Percentiles rank a stretch among this genome's conserved stretches.
Conservation (phyloP, 23 tunicate genomes). For the Oikopleura albicans region DNA sequence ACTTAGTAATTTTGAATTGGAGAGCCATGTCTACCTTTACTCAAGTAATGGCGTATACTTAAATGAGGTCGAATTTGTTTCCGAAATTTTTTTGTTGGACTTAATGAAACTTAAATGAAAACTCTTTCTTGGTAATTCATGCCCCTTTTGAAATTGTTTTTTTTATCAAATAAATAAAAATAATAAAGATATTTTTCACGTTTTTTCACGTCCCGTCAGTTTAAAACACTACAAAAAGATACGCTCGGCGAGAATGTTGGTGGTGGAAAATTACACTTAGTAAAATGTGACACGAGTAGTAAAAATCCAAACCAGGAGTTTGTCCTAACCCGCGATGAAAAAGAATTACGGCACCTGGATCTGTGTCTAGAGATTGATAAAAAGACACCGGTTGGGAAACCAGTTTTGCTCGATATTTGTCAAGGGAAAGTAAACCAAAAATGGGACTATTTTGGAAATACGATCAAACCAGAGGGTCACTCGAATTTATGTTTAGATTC, state of each 20-base stretch:
- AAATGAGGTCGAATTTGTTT: no score
- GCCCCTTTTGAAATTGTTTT: no score
- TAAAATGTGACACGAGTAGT: conserved; percentile 41
- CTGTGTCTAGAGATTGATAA: background rate
- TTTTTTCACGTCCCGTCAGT: no score
- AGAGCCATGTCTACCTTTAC: no score
- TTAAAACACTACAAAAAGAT: conserved; percentile 25
- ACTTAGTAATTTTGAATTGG: no score
- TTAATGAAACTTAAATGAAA: no score
- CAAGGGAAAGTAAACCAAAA: background rate
- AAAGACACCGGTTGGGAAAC: background rate
- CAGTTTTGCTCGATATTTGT: background rate
- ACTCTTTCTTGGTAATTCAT: no score
- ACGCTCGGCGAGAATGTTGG: conserved; percentile 33
- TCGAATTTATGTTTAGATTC: background rate
- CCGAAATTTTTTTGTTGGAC: no score
- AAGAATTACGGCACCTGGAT: background rate
- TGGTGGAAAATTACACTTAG: conserved; percentile 37
- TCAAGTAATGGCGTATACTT: no score
- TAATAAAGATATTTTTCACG: no score
- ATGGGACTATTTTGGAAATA: background rate
- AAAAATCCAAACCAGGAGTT: conserved; percentile 67
- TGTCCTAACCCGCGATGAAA: background rate
- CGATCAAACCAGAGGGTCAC: conserved; percentile 6
- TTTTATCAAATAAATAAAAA: no score